Base-by-base conservation (phyloP, 2,888 invertebrate genomes). In the Lasiommata megera region DNA sequence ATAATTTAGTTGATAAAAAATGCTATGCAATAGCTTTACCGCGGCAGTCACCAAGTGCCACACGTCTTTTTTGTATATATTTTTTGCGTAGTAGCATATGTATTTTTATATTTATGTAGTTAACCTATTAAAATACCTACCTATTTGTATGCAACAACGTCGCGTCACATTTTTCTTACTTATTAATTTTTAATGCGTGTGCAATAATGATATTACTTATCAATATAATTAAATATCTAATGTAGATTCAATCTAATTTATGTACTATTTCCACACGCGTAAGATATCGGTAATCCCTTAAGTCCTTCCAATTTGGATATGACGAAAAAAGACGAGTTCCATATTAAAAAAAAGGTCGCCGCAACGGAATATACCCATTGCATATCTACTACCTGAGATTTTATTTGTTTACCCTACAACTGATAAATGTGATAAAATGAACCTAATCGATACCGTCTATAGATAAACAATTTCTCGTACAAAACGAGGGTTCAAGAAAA, bases 381-480 rank as follows among this genome's bases (percentile, higher is more conserved):
- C 37, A 36, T 61, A 65, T 56, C 70, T 50, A 41, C 56, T 67
- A 68, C 69, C 69, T 68, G 66, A 68, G 67, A 70, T 72, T 62
- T 60, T 69, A 69, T 74, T 72, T 66, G 71, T 83, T 82, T 78
- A 76, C 82, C 66, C 69, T 71, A 56, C 58, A 43, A 55, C 57
- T 64, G 63, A 65, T 65, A 63, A 62, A 48, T 37, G 40, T 43
- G 55, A 54, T 60, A 63, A 61, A 54, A 53, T 55, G 41, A 31
- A 62, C 37, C 55, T 62, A 58, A 64, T 72, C 72, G 82, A 82
- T 82, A 80, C 73, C 64, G 58, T 62, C 69, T 70, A 73, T 73
- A 68, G 81, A 81, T 84, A 84, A 76, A 73, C 72, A 63, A 64
- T 69, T 69, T 70, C 73, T 71, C 78, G 74, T 73, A 76, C 31